These are phyloP conservation scores for Stenichneumon culpator DNA, from an alignment of 2,888 invertebrate species.

Conservation along the genomic window DNA sequence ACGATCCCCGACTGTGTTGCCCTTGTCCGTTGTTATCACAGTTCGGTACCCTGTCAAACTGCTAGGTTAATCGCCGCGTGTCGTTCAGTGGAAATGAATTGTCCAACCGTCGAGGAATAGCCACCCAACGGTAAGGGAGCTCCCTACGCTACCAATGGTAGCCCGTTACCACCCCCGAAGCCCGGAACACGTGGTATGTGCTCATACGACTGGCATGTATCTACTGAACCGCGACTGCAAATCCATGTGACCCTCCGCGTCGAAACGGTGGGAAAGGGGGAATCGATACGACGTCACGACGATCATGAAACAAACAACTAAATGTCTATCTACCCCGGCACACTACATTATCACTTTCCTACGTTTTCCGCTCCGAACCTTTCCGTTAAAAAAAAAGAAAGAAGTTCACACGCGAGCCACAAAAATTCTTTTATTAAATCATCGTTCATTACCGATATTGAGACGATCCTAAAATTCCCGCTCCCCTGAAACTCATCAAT, in stretches of 20 bases:
- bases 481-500: too few species aligned
- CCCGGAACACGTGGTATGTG: too few species aligned
- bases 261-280: background rate
- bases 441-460: too few species aligned
- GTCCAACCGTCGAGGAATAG: background rate
- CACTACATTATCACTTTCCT: too few species aligned
- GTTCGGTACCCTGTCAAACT: background rate
- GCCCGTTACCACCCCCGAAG: too few species aligned
- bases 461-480: too few species aligned
- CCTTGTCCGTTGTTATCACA: constrained; percentile 1
- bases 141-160: background rate
- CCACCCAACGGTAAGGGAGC: background rate
- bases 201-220: background rate
- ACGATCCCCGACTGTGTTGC: background rate
- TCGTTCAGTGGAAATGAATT: background rate
- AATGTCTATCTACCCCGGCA: background rate
- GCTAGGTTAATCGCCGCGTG: background rate
- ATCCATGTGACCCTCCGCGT: background rate
- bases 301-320: background rate
- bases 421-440: too few species aligned
- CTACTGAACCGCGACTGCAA: background rate
- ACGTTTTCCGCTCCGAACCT: too few species aligned
- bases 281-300: background rate
- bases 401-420: too few species aligned
- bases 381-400: too few species aligned